phyloP scores from a whole-genome alignment of 2,888 invertebrate species.

The Euplexia lucipara region DNA sequence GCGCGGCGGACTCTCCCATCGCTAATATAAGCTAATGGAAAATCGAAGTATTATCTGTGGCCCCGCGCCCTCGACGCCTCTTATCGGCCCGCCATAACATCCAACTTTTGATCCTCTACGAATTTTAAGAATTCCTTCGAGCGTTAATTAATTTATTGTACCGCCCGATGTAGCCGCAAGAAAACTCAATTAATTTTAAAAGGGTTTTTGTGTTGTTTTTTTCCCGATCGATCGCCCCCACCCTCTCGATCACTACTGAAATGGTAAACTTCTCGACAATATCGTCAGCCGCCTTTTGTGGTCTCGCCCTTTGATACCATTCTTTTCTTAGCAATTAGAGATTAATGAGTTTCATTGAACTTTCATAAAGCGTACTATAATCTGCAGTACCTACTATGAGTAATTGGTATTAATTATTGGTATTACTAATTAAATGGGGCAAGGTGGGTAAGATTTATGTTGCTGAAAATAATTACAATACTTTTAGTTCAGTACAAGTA shows the following conservation, averaged over 20 bases:
- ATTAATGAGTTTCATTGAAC: constrained; percentile 82
- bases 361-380: constrained; percentile 67
- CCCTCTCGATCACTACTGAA: constrained; percentile 72
- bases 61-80: constrained; percentile 68
- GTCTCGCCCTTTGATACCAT: constrained; percentile 79
- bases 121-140: constrained; percentile 90
- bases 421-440: neutral
- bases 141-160: constrained; percentile 91
- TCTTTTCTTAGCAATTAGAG: constrained; percentile 85
- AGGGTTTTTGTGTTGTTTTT: constrained; percentile 91
- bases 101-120: constrained; percentile 89
- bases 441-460: neutral
- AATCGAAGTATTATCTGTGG: constrained; percentile 89
- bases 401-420: neutral
- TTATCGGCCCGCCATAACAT: constrained; percentile 71
- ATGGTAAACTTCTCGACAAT: constrained; percentile 83
- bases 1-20: constrained; percentile 85
- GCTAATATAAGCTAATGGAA: constrained; percentile 90
- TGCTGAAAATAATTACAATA: neutral
- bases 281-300: constrained; percentile 80
- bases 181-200: constrained; percentile 91
- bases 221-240: constrained; percentile 79
- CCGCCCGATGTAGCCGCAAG: constrained; percentile 89
- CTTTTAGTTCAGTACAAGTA: neutral
- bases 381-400: constrained; percentile 32